phyloP scores from a whole-genome alignment of 30 jellyfish, hydroid and myxozoan species.

The Catostylus mosaicus region DNA sequence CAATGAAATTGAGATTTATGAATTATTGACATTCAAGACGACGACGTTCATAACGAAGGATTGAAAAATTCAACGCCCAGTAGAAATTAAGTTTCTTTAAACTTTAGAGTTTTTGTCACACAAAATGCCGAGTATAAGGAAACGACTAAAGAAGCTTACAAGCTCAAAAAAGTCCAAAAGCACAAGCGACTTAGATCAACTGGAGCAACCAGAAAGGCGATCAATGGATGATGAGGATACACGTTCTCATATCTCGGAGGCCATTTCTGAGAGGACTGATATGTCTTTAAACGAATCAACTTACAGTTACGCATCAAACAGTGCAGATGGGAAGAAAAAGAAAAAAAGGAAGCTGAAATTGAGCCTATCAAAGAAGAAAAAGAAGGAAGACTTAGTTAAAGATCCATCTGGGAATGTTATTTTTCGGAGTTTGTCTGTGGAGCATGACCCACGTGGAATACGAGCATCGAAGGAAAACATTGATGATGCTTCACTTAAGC shows the following conservation, averaged over 20 bases:
- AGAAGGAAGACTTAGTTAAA: slow-evolving; percentile 20
- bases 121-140: slow-evolving; percentile 67
- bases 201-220: slow-evolving; percentile 1
- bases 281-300: slow-evolving; percentile 26
- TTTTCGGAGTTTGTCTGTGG: slow-evolving; percentile 60
- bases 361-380: slow-evolving; percentile 38
- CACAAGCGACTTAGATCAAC: slow-evolving; percentile 32
- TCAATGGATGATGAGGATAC: slow-evolving; percentile 45
- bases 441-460: slow-evolving; percentile 72
- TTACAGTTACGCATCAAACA: slow-evolving; percentile 23
- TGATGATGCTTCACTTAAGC: slow-evolving; percentile 2
- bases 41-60: not conserved
- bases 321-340: slow-evolving; percentile 44
- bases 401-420: slow-evolving; percentile 45
- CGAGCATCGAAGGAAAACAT: not conserved
- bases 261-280: slow-evolving; percentile 57
- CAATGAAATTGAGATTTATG: slow-evolving; percentile 7
- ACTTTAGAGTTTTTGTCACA: not conserved
- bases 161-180: slow-evolving; percentile 62
- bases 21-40: slow-evolving; percentile 6
- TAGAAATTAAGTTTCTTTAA: not conserved
- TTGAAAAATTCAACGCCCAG: not conserved
- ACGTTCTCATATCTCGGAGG: slow-evolving; percentile 57
- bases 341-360: slow-evolving; percentile 28
- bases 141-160: slow-evolving; percentile 54